phyloP scores from a whole-genome alignment of 1,140 invertebrate species.

The Oryctes rhinoceros region DNA sequence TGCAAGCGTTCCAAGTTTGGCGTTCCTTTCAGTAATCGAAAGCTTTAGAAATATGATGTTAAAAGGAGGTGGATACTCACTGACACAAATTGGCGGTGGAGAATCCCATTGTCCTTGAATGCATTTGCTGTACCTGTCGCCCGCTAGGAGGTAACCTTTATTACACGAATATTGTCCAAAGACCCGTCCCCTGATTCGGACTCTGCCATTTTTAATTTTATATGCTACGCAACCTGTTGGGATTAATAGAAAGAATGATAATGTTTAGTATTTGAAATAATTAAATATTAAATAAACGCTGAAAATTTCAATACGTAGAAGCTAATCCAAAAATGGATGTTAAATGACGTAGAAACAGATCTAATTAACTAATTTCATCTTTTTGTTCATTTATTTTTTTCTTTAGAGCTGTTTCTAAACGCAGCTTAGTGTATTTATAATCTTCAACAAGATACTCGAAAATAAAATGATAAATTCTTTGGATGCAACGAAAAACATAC shows the following conservation, averaged over 20 bases:
- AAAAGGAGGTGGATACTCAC: slow-evolving; percentile 55
- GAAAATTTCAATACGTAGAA: background rate
- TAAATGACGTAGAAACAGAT: slow-evolving; percentile 11
- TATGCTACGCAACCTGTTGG: slow-evolving; percentile 39
- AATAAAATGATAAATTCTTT: slow-evolving; percentile 59
- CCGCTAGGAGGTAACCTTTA: slow-evolving; percentile 53
- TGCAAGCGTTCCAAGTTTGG: too few relatives aligned
- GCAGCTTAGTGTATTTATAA: slow-evolving; percentile 52
- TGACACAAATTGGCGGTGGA: slow-evolving; percentile 55
- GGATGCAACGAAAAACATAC: slow-evolving; percentile 43
- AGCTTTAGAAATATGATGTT: too few relatives aligned
- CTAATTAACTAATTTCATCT: background rate
- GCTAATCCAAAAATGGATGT: background rate
- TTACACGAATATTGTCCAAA: slow-evolving; percentile 55
- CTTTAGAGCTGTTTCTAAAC: background rate
- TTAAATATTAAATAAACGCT: too few relatives aligned
- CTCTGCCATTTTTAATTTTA: slow-evolving; percentile 50
- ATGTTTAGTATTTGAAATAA: background rate
- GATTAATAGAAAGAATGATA: background rate
- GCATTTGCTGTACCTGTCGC: slow-evolving; percentile 55
- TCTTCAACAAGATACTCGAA: slow-evolving; percentile 60
- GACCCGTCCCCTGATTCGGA: slow-evolving; percentile 49
- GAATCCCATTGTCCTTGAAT: slow-evolving; percentile 53
- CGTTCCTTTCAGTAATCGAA: too few relatives aligned
- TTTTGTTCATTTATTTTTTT: background rate